Percentiles rank a stretch among this genome's conserved stretches.
Conservation (phyloP, 1,140 invertebrate species). For the Eumaeus atala region DNA sequence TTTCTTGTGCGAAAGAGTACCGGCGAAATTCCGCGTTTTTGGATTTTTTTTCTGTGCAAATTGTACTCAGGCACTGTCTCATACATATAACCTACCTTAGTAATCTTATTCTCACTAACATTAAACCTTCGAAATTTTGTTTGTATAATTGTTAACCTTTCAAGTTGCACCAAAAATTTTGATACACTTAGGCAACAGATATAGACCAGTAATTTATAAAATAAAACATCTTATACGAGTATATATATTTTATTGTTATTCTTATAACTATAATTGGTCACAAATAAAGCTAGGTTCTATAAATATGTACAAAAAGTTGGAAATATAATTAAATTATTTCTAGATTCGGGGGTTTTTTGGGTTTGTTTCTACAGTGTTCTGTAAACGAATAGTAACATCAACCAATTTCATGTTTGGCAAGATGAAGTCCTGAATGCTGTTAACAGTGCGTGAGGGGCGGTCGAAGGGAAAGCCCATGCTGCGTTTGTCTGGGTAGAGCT, state of each 20-base stretch:
- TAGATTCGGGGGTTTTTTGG: constrained; percentile 45
- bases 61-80: too few species aligned
- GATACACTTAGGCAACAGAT: too few species aligned
- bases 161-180: too few species aligned
- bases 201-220: too few species aligned
- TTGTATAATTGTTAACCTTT: too few species aligned
- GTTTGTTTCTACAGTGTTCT: constrained; percentile 44
- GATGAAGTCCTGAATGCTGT: constrained; percentile 75
- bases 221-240: too few species aligned
- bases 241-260: not conserved
- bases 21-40: too few species aligned
- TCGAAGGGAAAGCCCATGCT: constrained; percentile 84
- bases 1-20: too few species aligned
- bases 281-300: constrained; percentile 1
- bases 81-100: too few species aligned
- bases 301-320: not conserved
- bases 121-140: too few species aligned
- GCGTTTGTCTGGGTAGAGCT: constrained; percentile 79
- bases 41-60: too few species aligned
- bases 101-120: too few species aligned
- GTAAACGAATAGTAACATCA: constrained; percentile 64
- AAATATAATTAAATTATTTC: not conserved
- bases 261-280: constrained; percentile 1
- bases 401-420: constrained; percentile 73
- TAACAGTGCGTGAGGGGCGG: constrained; percentile 70